A percentile compares a stretch with the other conserved stretches of the same genome.
Evolutionary conservation across 2,113 vertebrate species (phyloP).

Genomic region (Pterocles orientalis): DNA sequence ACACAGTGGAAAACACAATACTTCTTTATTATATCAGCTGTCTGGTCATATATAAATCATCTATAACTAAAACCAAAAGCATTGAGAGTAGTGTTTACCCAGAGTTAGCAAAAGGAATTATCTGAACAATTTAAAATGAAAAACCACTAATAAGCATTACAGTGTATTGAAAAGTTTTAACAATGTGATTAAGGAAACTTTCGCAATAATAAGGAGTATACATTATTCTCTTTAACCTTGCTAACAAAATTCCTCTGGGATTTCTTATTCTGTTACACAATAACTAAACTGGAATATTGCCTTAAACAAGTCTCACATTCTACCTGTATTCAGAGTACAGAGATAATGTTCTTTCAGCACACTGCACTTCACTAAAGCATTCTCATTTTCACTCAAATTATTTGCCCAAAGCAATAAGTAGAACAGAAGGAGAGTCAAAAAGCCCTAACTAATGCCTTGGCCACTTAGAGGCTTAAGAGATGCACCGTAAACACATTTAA

Average conservation of each 20-base stretch:
- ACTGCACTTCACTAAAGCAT: slow-evolving; percentile 53
- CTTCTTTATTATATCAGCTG: slow-evolving; percentile 80
- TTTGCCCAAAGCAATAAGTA: slow-evolving; percentile 57
- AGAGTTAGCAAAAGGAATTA: slow-evolving; percentile 76
- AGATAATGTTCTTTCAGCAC: slow-evolving; percentile 67
- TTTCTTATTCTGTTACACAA: slow-evolving; percentile 71
- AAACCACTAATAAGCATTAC: slow-evolving; percentile 77
- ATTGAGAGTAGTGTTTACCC: slow-evolving; percentile 65
- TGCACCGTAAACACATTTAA: background rate
- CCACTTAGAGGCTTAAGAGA: background rate
- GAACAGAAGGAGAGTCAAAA: slow-evolving; percentile 32
- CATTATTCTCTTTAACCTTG: slow-evolving; percentile 71
- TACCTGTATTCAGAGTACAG: slow-evolving; percentile 62
- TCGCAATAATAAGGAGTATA: slow-evolving; percentile 71
- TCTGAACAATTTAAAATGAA: slow-evolving; percentile 79
- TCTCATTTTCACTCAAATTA: slow-evolving; percentile 9
- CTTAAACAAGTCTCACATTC: slow-evolving; percentile 73
- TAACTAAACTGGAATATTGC: slow-evolving; percentile 68
- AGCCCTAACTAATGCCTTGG: background rate
- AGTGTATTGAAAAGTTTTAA: slow-evolving; percentile 79
- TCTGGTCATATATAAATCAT: slow-evolving; percentile 79
- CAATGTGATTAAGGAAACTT: slow-evolving; percentile 79
- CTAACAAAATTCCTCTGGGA: slow-evolving; percentile 70
- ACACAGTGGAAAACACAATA: slow-evolving; percentile 78
- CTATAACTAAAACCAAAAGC: slow-evolving; percentile 65